Evolutionary conservation across 2,113 vertebrate genomes (phyloP).

Genomic region (Protobothrops flavoviridis): DNA sequence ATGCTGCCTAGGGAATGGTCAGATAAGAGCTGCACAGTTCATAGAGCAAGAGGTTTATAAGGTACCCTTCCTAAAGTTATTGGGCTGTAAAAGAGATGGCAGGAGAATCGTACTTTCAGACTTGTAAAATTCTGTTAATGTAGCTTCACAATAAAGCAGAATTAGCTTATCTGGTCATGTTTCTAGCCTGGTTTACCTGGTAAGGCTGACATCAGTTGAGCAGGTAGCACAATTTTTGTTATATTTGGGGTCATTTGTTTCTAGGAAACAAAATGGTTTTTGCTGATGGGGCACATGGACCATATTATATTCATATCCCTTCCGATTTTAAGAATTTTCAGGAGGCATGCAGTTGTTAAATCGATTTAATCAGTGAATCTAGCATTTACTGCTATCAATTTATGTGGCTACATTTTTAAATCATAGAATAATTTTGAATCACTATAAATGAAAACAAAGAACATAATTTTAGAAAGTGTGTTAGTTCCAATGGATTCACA

Average conservation of each 20-base stretch:
- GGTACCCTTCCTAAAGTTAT: neutral
- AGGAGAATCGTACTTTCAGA: neutral
- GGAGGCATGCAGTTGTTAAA: neutral
- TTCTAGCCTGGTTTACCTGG: neutral
- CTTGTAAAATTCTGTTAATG: neutral
- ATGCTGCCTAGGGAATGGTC: neutral
- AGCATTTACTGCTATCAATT: neutral
- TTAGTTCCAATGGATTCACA: neutral
- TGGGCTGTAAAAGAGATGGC: neutral
- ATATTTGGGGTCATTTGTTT: neutral
- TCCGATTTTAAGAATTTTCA: neutral
- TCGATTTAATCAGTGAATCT: neutral
- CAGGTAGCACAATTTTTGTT: neutral
- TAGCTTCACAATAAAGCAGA: neutral
- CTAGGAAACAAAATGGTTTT: neutral
- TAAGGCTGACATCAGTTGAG: neutral
- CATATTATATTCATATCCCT: neutral
- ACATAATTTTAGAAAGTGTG: neutral
- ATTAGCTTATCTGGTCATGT: neutral
- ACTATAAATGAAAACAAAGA: neutral
- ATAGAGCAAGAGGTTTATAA: neutral
- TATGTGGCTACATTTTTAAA: neutral
- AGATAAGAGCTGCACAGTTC: neutral
- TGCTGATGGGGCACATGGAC: neutral
- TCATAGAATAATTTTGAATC: neutral